Percentiles rank a stretch among this genome's conserved stretches.
Conservation (phyloP, 2,797 vertebrate species). For the Rhabdophis nuchalis region DNA sequence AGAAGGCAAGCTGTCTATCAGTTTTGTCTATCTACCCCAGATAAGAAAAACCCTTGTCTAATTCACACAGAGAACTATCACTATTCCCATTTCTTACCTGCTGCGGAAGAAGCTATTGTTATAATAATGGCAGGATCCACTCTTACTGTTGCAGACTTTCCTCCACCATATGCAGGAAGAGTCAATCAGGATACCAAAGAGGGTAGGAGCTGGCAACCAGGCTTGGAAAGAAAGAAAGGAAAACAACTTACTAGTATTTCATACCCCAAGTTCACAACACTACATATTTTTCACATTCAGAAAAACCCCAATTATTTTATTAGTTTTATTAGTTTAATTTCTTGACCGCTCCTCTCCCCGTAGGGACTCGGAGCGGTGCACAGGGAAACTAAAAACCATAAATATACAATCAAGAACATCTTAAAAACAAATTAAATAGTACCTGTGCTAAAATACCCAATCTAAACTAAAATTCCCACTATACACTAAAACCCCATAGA, state of each 20-base stretch:
- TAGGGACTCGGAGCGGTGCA: no score
- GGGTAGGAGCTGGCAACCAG: constrained; percentile 86
- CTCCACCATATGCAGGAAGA: constrained; percentile 87
- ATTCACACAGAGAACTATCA: background rate
- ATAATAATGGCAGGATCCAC: constrained; percentile 86
- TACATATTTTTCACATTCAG: background rate
- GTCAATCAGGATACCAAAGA: constrained; percentile 89
- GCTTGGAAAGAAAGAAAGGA: constrained; percentile 67
- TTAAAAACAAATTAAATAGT: no score
- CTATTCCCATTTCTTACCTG: constrained; percentile 70
- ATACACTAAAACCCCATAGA: no score
- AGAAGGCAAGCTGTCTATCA: background rate
- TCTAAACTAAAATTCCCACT: no score
- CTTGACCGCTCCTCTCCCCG: no score
- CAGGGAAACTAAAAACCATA: no score
- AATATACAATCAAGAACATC: no score
- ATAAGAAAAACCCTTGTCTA: background rate
- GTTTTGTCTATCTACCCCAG: background rate
- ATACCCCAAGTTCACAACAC: background rate
- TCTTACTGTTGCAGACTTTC: constrained; percentile 71
- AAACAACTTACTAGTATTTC: background rate
- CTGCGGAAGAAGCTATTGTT: constrained; percentile 84
- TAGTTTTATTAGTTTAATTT: no score
- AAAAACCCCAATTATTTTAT: background rate
- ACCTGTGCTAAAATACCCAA: no score